phyloP scores from a whole-genome alignment of 1,140 invertebrate genomes.

The Penaeus japonicus region DNA sequence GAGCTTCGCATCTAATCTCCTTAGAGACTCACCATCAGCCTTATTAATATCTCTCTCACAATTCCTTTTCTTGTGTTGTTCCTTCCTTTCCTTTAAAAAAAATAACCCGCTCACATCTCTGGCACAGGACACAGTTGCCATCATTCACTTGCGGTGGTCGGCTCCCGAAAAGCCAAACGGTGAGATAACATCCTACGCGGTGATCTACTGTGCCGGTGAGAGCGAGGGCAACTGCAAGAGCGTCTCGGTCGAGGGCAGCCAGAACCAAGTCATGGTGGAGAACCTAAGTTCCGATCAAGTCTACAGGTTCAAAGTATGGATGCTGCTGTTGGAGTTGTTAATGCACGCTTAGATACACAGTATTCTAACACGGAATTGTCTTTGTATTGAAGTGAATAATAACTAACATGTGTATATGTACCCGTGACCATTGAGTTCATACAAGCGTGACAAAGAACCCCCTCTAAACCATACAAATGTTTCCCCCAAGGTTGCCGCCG shows the following conservation, averaged over 20 bases:
- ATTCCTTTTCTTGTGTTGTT: too few relatives aligned
- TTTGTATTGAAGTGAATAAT: too few relatives aligned
- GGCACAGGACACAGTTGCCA: slow-evolving; percentile 15
- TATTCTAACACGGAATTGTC: too few relatives aligned
- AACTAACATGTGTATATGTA: too few relatives aligned
- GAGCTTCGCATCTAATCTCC: too few relatives aligned
- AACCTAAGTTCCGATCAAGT: slow-evolving; percentile 71
- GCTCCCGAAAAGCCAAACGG: slow-evolving; percentile 77
- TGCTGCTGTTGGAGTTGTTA: too few relatives aligned
- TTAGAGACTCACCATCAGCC: too few relatives aligned
- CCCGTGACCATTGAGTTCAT: background rate
- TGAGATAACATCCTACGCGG: slow-evolving; percentile 75
- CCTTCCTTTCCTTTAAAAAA: too few relatives aligned
- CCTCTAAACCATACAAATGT: background rate
- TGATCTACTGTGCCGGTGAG: slow-evolving; percentile 70
- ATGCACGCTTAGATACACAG: too few relatives aligned
- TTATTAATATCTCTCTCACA: too few relatives aligned
- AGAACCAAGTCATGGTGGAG: slow-evolving; percentile 69
- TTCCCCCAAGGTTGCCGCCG: slow-evolving; percentile 15
- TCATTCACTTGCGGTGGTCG: slow-evolving; percentile 75
- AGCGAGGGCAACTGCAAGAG: background rate
- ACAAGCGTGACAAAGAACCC: background rate
- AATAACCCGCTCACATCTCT: slow-evolving; percentile 58
- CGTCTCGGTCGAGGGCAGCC: slow-evolving; percentile 63
- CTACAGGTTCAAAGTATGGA: slow-evolving; percentile 77